Conservation (phyloP, 2,797 vertebrate genomes). For the Discoglossus pictus region DNA sequence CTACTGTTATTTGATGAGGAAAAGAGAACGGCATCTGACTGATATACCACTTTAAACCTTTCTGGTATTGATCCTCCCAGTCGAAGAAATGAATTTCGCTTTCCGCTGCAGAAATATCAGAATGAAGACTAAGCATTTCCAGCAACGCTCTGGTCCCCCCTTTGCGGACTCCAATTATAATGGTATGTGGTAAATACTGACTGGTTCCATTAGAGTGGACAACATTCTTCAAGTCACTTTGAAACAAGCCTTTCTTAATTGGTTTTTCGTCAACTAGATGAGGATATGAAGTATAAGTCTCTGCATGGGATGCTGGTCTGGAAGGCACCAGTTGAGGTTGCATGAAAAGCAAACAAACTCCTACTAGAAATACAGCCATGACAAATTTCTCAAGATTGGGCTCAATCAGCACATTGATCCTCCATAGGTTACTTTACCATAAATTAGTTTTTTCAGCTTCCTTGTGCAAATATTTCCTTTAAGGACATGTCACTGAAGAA, state of each 20-base stretch:
- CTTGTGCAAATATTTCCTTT: conserved; percentile 38
- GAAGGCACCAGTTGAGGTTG: conserved; percentile 79
- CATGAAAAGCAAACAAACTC: conserved; percentile 80
- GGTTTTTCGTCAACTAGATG: conserved; percentile 44
- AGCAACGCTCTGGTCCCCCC: conserved; percentile 91
- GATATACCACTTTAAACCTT: conserved; percentile 87
- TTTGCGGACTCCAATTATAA: conserved; percentile 96
- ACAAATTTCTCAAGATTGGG: conserved; percentile 74
- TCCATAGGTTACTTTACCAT: conserved; percentile 69
- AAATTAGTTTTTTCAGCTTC: conserved; percentile 48
- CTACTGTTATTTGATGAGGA: conserved; percentile 86
- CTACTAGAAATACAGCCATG: conserved; percentile 86
- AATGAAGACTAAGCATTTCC: conserved; percentile 94
- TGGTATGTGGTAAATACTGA: conserved; percentile 82
- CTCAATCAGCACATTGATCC: conserved; percentile 74
- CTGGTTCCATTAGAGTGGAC: conserved; percentile 75
- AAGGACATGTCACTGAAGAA: conserved; percentile 57
- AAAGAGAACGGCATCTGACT: conserved; percentile 89
- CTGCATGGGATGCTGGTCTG: conserved; percentile 60
- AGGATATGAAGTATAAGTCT: conserved; percentile 51
- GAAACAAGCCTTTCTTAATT: conserved; percentile 41
- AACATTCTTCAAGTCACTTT: conserved; percentile 56
- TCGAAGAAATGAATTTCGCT: conserved; percentile 97
- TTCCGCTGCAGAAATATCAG: conserved; percentile 82
- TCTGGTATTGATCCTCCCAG: conserved; percentile 89